These are phyloP conservation scores for Drosophila hamatofila DNA, from an alignment of 2,888 invertebrate genomes.

Conservation along the genomic window DNA sequence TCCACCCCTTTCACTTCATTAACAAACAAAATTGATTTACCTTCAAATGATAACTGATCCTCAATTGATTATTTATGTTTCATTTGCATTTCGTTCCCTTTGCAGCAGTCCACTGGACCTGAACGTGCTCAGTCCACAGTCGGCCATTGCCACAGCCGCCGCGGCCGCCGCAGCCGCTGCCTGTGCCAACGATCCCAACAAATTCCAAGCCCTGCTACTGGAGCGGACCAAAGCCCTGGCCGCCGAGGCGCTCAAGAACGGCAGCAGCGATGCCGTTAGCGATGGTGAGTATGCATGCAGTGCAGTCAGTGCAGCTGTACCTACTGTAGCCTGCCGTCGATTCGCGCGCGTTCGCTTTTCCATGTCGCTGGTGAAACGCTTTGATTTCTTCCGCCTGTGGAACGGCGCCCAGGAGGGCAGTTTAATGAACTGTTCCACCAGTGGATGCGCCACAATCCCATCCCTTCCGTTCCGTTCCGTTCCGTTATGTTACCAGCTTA, in stretches of 20 bases:
- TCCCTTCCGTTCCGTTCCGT: background rate
- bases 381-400: constrained; percentile 40
- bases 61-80: background rate
- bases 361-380: constrained; percentile 30
- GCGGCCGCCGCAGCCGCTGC: constrained; percentile 90
- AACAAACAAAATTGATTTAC: too few species aligned
- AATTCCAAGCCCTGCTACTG: constrained; percentile 90
- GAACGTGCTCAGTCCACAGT: constrained; percentile 88
- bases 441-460: background rate
- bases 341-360: background rate
- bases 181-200: constrained; percentile 86
- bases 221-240: constrained; percentile 90
- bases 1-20: too few species aligned
- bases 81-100: constrained; percentile 39
- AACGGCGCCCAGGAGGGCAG: constrained; percentile 32
- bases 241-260: constrained; percentile 86
- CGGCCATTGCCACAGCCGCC: constrained; percentile 85
- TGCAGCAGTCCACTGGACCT: constrained; percentile 85
- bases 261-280: constrained; percentile 74
- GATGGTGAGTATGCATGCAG: constrained; percentile 64
- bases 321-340: constrained; percentile 5
- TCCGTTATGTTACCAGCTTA: constrained; percentile 12
- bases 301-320: constrained; percentile 13
- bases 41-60: constrained; percentile 27
- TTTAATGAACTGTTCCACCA: constrained; percentile 27